Evolutionary conservation across 2,113 vertebrate genomes (phyloP).

Genomic region (Pan troglodytes): NHGRI_mPanTro3-v2.1_pri NC_072407.2:75692501-75693000

Average conservation of each 20-base stretch:
- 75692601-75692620: neutral
- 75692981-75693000: conserved; percentile 10
- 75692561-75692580: neutral
- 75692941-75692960: neutral
- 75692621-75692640: neutral
- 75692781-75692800: neutral
- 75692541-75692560: neutral
- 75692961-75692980: conserved; percentile 31
- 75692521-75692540: neutral
- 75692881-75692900: neutral
- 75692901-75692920: neutral
- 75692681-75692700: neutral
- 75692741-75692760: neutral
- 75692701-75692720: neutral
- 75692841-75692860: neutral
- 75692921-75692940: neutral
- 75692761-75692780: neutral
- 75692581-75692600: neutral
- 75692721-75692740: neutral
- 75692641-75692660: neutral
- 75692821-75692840: neutral
- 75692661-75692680: neutral
- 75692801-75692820: neutral
- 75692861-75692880: neutral
- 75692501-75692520: conserved; percentile 10